phyloP scores from a whole-genome alignment of 2,797 vertebrate species.

The Melanogrammus aeglefinus region DNA sequence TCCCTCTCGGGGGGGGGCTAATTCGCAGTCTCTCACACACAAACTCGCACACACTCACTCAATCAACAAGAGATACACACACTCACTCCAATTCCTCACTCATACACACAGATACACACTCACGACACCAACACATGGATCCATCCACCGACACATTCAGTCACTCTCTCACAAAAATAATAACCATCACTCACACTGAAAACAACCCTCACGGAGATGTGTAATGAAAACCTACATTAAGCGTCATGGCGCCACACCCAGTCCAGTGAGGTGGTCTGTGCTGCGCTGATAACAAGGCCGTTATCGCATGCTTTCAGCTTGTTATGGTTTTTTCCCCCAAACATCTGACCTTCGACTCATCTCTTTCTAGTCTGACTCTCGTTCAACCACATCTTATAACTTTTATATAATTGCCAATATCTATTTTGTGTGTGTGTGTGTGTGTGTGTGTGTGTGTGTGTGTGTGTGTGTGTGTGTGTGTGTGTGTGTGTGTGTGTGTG shows the following conservation, averaged over 20 bases:
- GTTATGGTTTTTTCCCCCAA: background rate
- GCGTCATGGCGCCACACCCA: background rate
- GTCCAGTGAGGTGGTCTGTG: background rate
- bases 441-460: background rate
- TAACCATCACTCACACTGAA: background rate
- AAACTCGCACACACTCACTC: background rate
- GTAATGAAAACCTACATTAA: background rate
- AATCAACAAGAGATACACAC: background rate
- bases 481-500: no score
- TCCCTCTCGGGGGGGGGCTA: no score
- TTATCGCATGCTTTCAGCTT: background rate
- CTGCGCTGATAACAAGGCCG: background rate
- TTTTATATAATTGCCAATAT: background rate
- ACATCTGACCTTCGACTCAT: background rate
- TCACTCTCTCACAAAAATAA: no score
- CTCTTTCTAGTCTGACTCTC: background rate
- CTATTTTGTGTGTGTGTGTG: background rate
- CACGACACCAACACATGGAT: background rate
- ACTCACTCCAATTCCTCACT: background rate
- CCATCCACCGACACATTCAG: no score
- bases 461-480: background rate
- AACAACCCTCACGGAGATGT: background rate
- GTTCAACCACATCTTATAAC: background rate
- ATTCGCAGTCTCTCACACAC: no score
- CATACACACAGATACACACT: background rate